Evolutionary conservation across 2,113 vertebrate species (phyloP), one percentile per base, ranked within the genome.

Genomic region (Agapornis roseicollis): DNA sequence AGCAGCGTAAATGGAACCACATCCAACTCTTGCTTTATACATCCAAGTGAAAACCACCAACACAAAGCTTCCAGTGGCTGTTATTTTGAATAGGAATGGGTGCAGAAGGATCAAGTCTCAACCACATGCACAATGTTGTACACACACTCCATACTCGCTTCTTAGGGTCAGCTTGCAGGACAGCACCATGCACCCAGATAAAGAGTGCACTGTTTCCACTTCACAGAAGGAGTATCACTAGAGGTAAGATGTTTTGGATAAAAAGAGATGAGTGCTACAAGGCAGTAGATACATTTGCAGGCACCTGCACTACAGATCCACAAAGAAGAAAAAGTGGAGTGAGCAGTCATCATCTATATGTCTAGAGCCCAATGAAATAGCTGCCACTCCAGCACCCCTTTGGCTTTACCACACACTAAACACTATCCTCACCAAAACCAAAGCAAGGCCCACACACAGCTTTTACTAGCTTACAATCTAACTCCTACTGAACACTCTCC

Each of bases 111-210:
- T 24, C 33, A 55, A n/a, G 44, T 29, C 49, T 64, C 33, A 65
- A 19, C 16, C 17, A 41, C 4, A 0, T 0, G 2, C 53, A 72
- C 7, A 2, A 16, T 3, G 17, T 7, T 46, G 29, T 20, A 55
- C 23, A 7, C 15, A 12, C 44, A 1, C 46, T 24, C 63, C 39
- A 10, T 0, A 4, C 33, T 58, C 15, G 4, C 19, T 70, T 49
- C 49, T 52, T 18, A 52, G 31, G 18, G 25, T 24, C 9, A 1
- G 19, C 50, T 60, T 72, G 47, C 52, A 88, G 64, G 47, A 71
- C 9, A 13, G 52, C 22, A 87, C 18, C 55, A 65, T 53, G 29
- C 23, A 27, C 10, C 14, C 13, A 35, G 19, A 64, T 23, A 39
- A 72, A 47, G 41, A 35, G 3, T 0, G 3, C 61, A 10, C 23